Percentiles rank a stretch among this genome's conserved stretches.
These are phyloP conservation scores for Platycheirus albimanus DNA, from an alignment of 2,888 invertebrate species.

Conservation along the genomic window DNA sequence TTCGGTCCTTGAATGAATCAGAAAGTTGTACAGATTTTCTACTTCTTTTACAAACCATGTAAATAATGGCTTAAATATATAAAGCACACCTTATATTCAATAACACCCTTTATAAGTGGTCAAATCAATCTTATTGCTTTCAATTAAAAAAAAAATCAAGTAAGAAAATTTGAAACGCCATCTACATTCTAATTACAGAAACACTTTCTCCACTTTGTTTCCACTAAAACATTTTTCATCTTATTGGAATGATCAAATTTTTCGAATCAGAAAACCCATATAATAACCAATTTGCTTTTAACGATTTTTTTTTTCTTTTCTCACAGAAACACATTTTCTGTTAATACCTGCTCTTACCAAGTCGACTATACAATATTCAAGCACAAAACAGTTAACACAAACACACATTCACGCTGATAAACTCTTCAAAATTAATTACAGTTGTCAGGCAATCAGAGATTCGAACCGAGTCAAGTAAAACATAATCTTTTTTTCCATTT, in stretches of 20 bases:
- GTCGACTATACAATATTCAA: no score
- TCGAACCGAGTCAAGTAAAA: constrained; percentile 33
- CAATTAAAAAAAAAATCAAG: background rate
- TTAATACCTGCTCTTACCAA: background rate
- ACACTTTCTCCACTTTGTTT: background rate
- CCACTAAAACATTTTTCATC: background rate
- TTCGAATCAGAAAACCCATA: no score
- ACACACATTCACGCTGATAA: constrained; percentile 55
- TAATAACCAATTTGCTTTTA: no score
- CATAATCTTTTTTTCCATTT: constrained; percentile 20
- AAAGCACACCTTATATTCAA: no score
- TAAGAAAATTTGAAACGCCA: background rate
- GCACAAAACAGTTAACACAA: constrained; percentile 3
- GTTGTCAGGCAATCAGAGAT: constrained; percentile 63
- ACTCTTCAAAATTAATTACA: constrained; percentile 58
- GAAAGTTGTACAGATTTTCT: no score
- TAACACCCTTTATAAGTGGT: no score
- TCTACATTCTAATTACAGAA: background rate
- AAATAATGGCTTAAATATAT: no score
- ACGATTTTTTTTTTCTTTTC: no score
- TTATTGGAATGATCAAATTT: background rate
- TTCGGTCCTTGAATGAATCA: no score
- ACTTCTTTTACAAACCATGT: no score
- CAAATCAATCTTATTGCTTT: no score
- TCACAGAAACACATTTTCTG: background rate